Evolutionary conservation across 2,113 vertebrate species (phyloP), one percentile per base, ranked within the genome.

Genomic region (Anas platyrhynchos): DNA sequence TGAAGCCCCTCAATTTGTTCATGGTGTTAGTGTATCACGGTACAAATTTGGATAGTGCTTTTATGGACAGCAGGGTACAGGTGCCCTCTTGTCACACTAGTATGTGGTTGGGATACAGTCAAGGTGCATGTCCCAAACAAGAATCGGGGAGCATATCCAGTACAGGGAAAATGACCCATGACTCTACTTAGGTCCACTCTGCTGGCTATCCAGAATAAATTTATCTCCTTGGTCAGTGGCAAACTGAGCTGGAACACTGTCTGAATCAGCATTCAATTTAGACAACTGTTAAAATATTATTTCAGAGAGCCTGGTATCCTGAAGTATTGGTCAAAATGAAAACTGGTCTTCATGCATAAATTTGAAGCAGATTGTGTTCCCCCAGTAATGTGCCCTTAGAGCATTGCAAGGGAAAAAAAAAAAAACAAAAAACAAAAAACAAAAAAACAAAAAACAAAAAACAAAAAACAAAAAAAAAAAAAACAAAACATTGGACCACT

Each of bases 221-320:
- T 1, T 59, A 48, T 83, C 25, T 77, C 5, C 27, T 75, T 62
- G 50, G 25, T 68, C 31, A 84, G 65, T 23, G 81, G 32, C 18
- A 91, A 95, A 62, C 46, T 65, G 62, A 79, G 11, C 48, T 80
- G 59, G 50, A 93, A 85, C 61, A 76, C 4, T 66, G 61, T 91
- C 34, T 80, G 79, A 91, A 88, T 83, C 27, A n/a, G 38, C 16
- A 6, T 48, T 91, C 87, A 26, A 82, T 83, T 88, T 86, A 43
- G 59, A 61, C 43, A 84, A 86, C 59, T 76, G 55, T 86, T 76
- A 90, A 89, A 96, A 95, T 91, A 94, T 91, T 89, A 68, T 95
- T 94, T 69, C 72, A 83, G 65, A 62, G 34, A 89, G 23, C 13
- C 13, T 93, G 54, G 34, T 69, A 48, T 76, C 89, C 50, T 83